Percentiles rank a stretch among this genome's conserved stretches.
phyloP scores from a whole-genome alignment of 30 jellyfish, hydroid and myxozoan genomes.

The Aurelia coerulea region DNA sequence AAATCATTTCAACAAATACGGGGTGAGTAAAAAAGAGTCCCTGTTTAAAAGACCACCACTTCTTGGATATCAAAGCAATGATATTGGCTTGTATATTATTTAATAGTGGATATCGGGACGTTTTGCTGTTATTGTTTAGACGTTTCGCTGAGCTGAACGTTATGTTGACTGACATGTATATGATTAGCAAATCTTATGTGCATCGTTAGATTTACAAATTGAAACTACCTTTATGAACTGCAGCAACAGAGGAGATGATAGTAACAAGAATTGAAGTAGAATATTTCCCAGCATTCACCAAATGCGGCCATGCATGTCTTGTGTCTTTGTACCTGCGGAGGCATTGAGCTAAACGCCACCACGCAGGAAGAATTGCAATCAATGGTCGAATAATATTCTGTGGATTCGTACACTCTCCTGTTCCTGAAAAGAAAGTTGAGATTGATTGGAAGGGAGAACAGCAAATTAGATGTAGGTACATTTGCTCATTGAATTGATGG shows the following conservation, averaged over 20 bases:
- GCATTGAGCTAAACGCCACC: constrained; percentile 99
- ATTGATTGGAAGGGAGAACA: too few species aligned
- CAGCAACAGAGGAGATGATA: constrained; percentile 82
- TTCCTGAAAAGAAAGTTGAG: constrained; percentile 48
- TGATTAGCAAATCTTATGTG: too few species aligned
- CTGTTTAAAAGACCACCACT: too few species aligned
- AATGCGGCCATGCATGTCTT: constrained; percentile 95
- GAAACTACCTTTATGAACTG: constrained; percentile 75
- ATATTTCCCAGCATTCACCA: constrained; percentile 97
- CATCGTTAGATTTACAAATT: too few species aligned
- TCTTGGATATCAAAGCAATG: not conserved
- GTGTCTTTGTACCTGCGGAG: constrained; percentile 96
- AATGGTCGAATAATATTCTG: constrained; percentile 81
- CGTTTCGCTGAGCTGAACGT: not conserved
- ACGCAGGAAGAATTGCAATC: constrained; percentile 95
- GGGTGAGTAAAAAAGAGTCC: not conserved
- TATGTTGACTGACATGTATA: too few species aligned
- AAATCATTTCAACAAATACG: not conserved
- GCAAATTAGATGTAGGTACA: too few species aligned
- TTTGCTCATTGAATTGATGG: too few species aligned
- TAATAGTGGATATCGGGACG: too few species aligned
- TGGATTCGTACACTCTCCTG: constrained; percentile 85
- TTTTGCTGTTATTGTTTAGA: not conserved
- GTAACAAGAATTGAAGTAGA: constrained; percentile 94
- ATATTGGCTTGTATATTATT: not conserved